Conservation (phyloP, 1,140 invertebrate genomes). For the Orchesella cincta region DNA sequence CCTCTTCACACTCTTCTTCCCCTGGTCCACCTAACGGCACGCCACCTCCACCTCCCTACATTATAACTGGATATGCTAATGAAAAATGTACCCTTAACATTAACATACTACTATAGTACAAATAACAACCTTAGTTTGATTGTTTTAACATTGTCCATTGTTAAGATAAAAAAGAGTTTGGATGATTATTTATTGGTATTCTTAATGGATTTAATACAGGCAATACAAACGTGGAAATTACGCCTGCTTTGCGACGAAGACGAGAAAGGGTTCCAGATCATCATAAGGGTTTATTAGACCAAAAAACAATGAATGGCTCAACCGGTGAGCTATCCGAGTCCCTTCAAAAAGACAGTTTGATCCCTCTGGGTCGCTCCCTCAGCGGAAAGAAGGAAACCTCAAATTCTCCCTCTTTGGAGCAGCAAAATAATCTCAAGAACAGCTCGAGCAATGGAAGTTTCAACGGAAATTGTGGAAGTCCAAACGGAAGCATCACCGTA, state of each 20-base stretch:
- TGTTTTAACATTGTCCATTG: not conserved
- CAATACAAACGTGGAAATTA: slow-evolving; percentile 56
- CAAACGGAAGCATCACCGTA: slow-evolving; percentile 56
- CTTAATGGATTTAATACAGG: slow-evolving; percentile 25
- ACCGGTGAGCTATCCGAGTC: slow-evolving; percentile 39
- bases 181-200: not conserved
- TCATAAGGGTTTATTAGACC: slow-evolving; percentile 77
- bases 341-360: slow-evolving; percentile 37
- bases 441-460: slow-evolving; percentile 61
- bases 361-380: slow-evolving; percentile 38
- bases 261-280: slow-evolving; percentile 72
- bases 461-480: slow-evolving; percentile 63
- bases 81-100: slow-evolving; percentile 44
- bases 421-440: slow-evolving; percentile 52
- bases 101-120: too few relatives aligned
- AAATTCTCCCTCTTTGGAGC: not conserved
- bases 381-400: slow-evolving; percentile 47
- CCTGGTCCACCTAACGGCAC: slow-evolving; percentile 43
- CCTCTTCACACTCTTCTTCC: slow-evolving; percentile 44
- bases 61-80: slow-evolving; percentile 47
- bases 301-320: slow-evolving; percentile 54
- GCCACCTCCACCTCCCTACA: slow-evolving; percentile 39
- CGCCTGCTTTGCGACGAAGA: slow-evolving; percentile 70
- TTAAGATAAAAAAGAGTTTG: not conserved
- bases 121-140: slow-evolving; percentile 21